Evolutionary conservation across 2,113 vertebrate species (phyloP).

Genomic region (Halichoeres trimaculatus): DNA sequence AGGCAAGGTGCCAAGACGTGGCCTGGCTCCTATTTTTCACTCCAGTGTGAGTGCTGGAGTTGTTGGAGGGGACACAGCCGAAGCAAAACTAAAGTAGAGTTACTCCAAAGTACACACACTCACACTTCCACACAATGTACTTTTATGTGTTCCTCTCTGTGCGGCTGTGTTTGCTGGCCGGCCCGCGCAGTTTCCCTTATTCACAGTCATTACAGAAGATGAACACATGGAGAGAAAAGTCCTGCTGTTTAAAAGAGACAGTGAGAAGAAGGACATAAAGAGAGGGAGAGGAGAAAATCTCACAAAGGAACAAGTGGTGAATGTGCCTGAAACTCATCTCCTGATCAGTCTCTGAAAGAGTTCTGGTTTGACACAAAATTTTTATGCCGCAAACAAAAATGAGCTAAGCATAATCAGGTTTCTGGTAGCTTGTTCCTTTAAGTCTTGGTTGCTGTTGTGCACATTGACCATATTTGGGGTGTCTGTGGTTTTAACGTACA

Average conservation of each 20-base stretch:
- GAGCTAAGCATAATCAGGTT: not conserved
- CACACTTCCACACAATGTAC: conserved; percentile 51
- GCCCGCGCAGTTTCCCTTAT: conserved; percentile 43
- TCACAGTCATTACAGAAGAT: conserved; percentile 50
- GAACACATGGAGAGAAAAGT: conserved; percentile 39
- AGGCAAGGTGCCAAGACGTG: conserved; percentile 79
- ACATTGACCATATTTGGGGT: too few species aligned
- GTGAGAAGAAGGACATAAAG: not conserved
- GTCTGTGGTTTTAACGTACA: not conserved
- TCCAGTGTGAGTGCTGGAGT: conserved; percentile 73
- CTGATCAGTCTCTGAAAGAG: conserved; percentile 18
- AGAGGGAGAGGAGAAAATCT: conserved; percentile 1
- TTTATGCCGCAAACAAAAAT: not conserved
- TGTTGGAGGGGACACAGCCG: conserved; percentile 49
- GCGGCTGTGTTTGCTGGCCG: conserved; percentile 44
- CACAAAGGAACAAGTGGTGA: conserved; percentile 20
- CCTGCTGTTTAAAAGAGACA: conserved; percentile 5
- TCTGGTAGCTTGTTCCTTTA: not conserved
- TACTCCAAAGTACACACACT: conserved; percentile 64
- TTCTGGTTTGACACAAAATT: conserved; percentile 10
- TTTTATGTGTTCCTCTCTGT: conserved; percentile 52
- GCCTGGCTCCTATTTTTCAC: conserved; percentile 72
- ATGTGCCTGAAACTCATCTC: conserved; percentile 20
- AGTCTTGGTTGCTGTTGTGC: too few species aligned
- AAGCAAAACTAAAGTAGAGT: conserved; percentile 71